Evolutionary conservation across 2,888 invertebrate species (phyloP).

Genomic region (Mythimna pallens): DNA sequence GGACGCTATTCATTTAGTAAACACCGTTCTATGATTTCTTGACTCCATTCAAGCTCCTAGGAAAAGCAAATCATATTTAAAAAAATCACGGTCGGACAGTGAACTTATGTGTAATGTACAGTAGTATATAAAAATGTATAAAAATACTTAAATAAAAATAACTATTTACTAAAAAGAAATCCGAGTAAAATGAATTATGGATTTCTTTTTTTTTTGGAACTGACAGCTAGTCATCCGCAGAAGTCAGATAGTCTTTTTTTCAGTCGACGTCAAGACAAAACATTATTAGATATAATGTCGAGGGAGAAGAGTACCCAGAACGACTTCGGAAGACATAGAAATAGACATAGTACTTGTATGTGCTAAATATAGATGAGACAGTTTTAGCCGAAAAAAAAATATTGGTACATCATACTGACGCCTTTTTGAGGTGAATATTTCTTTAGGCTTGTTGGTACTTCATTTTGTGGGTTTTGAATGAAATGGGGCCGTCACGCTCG

Average conservation of each 20-base stretch:
- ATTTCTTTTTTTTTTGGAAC: background rate
- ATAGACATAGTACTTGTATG: no score
- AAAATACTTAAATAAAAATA: background rate
- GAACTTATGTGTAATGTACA: background rate
- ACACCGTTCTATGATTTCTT: slow-evolving; percentile 5
- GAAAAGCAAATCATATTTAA: background rate
- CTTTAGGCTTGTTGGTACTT: no score
- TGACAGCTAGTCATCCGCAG: background rate
- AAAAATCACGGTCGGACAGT: background rate
- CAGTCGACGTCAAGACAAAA: background rate
- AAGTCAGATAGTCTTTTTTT: background rate
- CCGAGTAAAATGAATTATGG: background rate
- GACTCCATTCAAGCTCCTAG: background rate
- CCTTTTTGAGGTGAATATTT: no score
- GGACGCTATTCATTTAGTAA: background rate
- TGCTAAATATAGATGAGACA: no score
- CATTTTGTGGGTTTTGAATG: no score
- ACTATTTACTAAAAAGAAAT: no score
- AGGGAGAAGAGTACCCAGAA: background rate
- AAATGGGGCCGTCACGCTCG: no score
- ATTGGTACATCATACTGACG: no score
- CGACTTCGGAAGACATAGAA: background rate
- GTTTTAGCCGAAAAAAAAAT: no score
- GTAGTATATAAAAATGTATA: no score
- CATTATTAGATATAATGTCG: background rate